A percentile compares a stretch with the other conserved stretches of the same genome.
Conservation (phyloP, 1,140 invertebrate species). For the Drosophila lacertosa region DNA sequence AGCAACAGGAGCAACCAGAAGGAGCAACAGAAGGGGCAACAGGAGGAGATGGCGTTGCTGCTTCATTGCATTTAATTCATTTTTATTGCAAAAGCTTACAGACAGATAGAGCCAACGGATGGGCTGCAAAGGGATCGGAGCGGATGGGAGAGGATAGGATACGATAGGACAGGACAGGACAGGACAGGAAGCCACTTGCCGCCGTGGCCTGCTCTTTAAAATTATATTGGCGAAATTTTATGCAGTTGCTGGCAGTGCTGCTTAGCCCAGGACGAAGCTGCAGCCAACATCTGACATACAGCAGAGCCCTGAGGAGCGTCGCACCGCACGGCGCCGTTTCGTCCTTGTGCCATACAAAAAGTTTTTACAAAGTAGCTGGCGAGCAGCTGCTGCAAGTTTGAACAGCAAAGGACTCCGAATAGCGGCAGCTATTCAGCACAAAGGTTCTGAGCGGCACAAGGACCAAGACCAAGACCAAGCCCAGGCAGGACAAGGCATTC, state of each 20-base stretch:
- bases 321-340: constrained; percentile 38
- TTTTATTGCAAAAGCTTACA: constrained; percentile 81
- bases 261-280: constrained; percentile 42
- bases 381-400: constrained; percentile 77
- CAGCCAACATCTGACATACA: constrained; percentile 26
- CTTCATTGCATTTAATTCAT: constrained; percentile 83
- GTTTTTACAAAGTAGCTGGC: constrained; percentile 80
- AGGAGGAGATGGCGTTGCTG: constrained; percentile 37
- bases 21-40: constrained; percentile 9
- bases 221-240: constrained; percentile 80
- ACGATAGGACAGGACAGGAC: constrained; percentile 10
- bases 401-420: constrained; percentile 56
- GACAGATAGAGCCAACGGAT: constrained; percentile 57
- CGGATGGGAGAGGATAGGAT: not conserved
- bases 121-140: constrained; percentile 25
- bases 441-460: constrained; percentile 12
- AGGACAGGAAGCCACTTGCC: constrained; percentile 66
- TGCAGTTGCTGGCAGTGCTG: constrained; percentile 59
- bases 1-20: constrained; percentile 20
- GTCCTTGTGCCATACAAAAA: too few relatives aligned
- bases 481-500: constrained; percentile 54
- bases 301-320: not conserved
- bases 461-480: constrained; percentile 6
- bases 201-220: constrained; percentile 69
- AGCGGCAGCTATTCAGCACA: constrained; percentile 27